phyloP scores from a whole-genome alignment of 2,113 vertebrate species.

The Amblyopsis rosae region DNA sequence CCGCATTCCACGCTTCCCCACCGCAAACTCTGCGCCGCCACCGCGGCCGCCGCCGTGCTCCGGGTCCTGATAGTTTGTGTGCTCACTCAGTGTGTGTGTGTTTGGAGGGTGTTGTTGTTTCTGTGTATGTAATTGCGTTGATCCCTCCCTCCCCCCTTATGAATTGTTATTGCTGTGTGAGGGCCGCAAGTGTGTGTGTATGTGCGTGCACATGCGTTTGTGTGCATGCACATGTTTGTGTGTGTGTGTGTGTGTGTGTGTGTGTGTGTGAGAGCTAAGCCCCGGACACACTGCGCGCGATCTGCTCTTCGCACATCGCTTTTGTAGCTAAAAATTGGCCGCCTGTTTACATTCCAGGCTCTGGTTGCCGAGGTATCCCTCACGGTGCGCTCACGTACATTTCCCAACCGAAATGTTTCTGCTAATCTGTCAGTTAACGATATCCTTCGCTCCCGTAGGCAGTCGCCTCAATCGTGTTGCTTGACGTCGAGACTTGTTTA shows the following conservation, averaged over 20 bases:
- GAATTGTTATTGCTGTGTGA: slow-evolving; percentile 35
- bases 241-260: slow-evolving; percentile 26
- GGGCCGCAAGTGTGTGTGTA: slow-evolving; percentile 8
- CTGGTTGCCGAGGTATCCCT: no score
- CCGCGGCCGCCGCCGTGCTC: no score
- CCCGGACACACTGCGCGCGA: no score
- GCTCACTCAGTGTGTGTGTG: slow-evolving; percentile 36
- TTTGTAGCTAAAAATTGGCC: no score
- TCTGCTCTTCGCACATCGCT: no score
- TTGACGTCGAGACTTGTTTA: no score
- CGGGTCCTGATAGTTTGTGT: slow-evolving; percentile 54
- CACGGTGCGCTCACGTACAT: no score
- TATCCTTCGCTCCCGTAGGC: no score
- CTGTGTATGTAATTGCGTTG: slow-evolving; percentile 37
- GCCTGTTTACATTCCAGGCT: no score
- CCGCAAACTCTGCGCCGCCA: slow-evolving; percentile 60
- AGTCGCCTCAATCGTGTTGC: no score
- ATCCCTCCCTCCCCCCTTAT: slow-evolving; percentile 21
- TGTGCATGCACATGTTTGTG: slow-evolving; percentile 16
- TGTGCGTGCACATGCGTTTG: neutral
- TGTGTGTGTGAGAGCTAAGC: slow-evolving; percentile 18
- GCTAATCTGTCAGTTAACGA: no score
- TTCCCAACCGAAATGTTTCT: no score
- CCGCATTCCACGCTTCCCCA: slow-evolving; percentile 69
- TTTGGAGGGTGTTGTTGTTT: slow-evolving; percentile 32